Base-by-base conservation (phyloP, 2,888 invertebrate genomes). In the Dorcus parallelipipedus region DNA sequence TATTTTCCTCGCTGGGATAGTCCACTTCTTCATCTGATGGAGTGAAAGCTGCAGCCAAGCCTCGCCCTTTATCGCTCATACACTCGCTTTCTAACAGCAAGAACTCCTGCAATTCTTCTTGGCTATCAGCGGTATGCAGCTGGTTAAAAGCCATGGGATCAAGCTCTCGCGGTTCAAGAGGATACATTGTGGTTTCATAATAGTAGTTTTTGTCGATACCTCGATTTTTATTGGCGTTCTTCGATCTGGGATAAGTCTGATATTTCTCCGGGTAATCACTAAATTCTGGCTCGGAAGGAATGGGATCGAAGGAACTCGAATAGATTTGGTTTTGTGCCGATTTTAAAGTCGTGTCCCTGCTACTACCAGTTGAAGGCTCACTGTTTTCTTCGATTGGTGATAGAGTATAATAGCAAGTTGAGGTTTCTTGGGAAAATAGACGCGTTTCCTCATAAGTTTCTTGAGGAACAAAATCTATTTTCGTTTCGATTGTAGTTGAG, bases 51-150 rank as follows among this genome's bases (percentile, higher is more conserved):
- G 80, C 75, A 3, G 82, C 82, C 57, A 84, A 73, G 38, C 83
- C 83, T 53, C 80, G 73, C 38, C 75, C 76, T 61, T 72, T 74
- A 62, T 78, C 78, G 14, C 74, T 74, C 78, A 81, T 82, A 66
- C 84, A 85, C 71, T 84, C 82, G 67, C 83, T 84, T 72, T 85
- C 84, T 9, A 85, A 71, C 51, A 85, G 71, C 55, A 86, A 75
- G 72, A 86, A 85, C 70, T 86, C 84, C 66, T 84, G 84, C 40
- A 86, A 73, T 63, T 86, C 84, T 65, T 86, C 84, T 65, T 83
- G 83, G 68, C 84, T 84, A 61, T 85, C 83, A 3, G 83, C 83
- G 0, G 82, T 83, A 65, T 85, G 84, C 10, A 85, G 71, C 69
- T 85, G 84, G 56, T 81, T 81, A 64, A 81, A 84, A 26, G 77